phyloP scores from a whole-genome alignment of 2,888 invertebrate species.

The Eupithecia dodoneata region DNA sequence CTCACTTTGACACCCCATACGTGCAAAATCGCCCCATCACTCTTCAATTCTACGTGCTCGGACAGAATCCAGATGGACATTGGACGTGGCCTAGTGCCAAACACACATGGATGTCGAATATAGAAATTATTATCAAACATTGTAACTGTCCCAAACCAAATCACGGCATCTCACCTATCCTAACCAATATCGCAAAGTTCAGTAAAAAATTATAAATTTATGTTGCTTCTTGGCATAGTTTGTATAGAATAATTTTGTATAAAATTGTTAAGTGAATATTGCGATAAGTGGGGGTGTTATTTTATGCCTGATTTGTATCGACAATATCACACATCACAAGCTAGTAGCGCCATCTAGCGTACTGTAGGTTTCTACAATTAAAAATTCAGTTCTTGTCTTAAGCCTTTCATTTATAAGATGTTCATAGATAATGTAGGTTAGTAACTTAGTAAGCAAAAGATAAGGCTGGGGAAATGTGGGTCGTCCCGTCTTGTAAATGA shows the following conservation, averaged over 20 bases:
- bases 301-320: too few species aligned
- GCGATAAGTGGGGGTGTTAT: too few species aligned
- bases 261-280: too few species aligned
- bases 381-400: too few species aligned
- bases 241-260: too few species aligned
- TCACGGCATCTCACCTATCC: not conserved
- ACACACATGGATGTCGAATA: not conserved
- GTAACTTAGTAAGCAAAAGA: not conserved
- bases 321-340: too few species aligned
- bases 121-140: not conserved
- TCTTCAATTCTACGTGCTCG: constrained; percentile 27
- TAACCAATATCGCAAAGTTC: too few species aligned
- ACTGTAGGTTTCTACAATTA: too few species aligned
- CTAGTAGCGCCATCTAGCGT: too few species aligned
- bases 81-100: not conserved
- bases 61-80: constrained; percentile 5
- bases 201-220: too few species aligned
- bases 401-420: too few species aligned
- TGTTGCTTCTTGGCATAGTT: too few species aligned
- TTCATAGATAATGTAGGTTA: not conserved
- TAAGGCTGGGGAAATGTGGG: not conserved
- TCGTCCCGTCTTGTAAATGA: not conserved
- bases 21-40: constrained; percentile 42
- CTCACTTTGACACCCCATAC: constrained; percentile 42
- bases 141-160: not conserved